Base-by-base conservation (phyloP, 2,888 invertebrate species). In the Eilema depressum region DNA sequence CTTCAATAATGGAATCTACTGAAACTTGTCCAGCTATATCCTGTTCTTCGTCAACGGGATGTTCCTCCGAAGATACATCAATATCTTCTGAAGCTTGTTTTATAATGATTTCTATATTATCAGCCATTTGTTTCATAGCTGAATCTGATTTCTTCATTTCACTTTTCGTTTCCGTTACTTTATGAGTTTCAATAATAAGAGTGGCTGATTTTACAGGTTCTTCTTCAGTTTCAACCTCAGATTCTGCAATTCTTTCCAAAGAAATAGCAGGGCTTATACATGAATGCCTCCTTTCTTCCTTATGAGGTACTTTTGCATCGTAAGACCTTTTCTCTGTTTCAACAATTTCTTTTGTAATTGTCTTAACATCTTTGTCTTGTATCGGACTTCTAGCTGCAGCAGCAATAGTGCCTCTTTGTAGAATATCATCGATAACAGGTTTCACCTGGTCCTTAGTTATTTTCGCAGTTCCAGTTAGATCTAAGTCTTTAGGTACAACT, bases 81-180 rank as follows among this genome's bases (percentile, higher is more conserved):
- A 94, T 79, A 53, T 95, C 95, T 87, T 95, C 95, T 3, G 95
- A 95, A 53, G 95, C 95, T 76, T 95, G 95, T 86, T 95, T 95
- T 2, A 95, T 95, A 28, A 95, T 95, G 25, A 95, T 95, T 89
- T 95, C 95, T 69, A 95, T 95, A 75, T 95, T 95, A 75, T 95
- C 95, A 71, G 95, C 95, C 94, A 95, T 95, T 88, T 95, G 92
- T 81, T 95, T 95, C 95, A 95, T 95, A 11, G 95, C 90, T 4
- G 95, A 95, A 73, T 95, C 95, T 3, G 95, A 95, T 84, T 95
- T 95, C 73, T 95, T 95, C 73, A 95, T 85, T 75, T 90, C 91
- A 63, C 81, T 73, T 73, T 82, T 83, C 7, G 68, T 75, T 75
- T 89, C 88, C 30, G 80, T 75, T 30, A 81, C 68, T 68, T 85